Evolutionary conservation across 2,888 invertebrate species (phyloP).

Genomic region (Hirtodrosophila confusa): DNA sequence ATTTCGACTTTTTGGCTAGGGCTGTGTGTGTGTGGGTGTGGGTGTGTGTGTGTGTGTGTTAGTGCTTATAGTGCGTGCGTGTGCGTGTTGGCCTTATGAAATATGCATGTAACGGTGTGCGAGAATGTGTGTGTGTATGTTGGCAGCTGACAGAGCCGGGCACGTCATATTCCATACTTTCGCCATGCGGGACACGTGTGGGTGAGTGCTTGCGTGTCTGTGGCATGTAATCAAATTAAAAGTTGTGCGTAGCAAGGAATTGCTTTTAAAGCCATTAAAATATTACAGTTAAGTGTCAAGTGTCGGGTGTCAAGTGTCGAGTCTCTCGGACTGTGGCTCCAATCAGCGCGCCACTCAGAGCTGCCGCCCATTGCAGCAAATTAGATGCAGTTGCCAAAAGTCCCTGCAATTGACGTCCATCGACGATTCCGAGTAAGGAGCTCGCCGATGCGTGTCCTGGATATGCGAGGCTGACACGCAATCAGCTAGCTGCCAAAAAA

Average conservation of each 20-base stretch:
- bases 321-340: neutral
- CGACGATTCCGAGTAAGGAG: slow-evolving; percentile 8
- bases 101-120: slow-evolving; percentile 40
- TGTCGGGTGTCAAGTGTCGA: neutral
- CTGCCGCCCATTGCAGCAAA: slow-evolving; percentile 17
- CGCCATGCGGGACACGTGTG: slow-evolving; percentile 21
- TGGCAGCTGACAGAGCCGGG: slow-evolving; percentile 57
- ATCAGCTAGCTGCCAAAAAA: slow-evolving; percentile 69
- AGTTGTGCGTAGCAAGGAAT: slow-evolving; percentile 68
- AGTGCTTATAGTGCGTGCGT: slow-evolving; percentile 66
- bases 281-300: slow-evolving; percentile 8
- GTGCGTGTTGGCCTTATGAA: slow-evolving; percentile 47
- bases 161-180: slow-evolving; percentile 59
- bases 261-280: slow-evolving; percentile 66
- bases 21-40: slow-evolving; percentile 54
- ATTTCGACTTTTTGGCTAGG: slow-evolving; percentile 71
- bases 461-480: slow-evolving; percentile 66
- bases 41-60: slow-evolving; percentile 52
- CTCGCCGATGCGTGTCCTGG: slow-evolving; percentile 5
- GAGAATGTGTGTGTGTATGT: slow-evolving; percentile 6
- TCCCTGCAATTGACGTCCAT: slow-evolving; percentile 32
- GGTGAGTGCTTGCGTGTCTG: slow-evolving; percentile 48
- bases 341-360: slow-evolving; percentile 5
- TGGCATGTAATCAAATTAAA: slow-evolving; percentile 77
- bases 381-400: slow-evolving; percentile 35